These are phyloP conservation scores for Chlorodrepanis virens DNA, from an alignment of 2,113 vertebrate species.

Conservation along the genomic window DNA sequence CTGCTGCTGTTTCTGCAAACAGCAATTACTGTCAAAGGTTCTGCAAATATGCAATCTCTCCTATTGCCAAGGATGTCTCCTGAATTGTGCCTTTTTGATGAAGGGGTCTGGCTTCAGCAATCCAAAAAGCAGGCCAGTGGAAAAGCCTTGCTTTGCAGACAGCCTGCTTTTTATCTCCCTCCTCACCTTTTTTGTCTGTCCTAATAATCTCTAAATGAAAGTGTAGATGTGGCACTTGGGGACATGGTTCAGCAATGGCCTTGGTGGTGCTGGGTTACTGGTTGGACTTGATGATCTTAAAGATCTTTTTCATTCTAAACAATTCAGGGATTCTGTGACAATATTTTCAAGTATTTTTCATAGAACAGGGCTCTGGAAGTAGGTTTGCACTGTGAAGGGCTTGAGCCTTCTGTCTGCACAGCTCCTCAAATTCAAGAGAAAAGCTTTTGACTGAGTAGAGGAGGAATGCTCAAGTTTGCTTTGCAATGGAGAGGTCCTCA, in stretches of 20 bases:
- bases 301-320: not conserved
- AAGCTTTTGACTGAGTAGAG: not conserved
- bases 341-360: not conserved
- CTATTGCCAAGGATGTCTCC: not conserved
- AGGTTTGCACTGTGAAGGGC: not conserved
- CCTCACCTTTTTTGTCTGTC: accelerated
- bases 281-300: not conserved
- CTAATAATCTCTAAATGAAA: not conserved
- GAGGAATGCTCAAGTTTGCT: not conserved
- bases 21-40: not conserved
- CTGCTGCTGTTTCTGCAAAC: not conserved
- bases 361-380: not conserved
- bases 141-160: not conserved
- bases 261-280: not conserved
- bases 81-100: not conserved
- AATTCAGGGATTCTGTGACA: not conserved
- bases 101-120: not conserved
- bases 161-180: not conserved
- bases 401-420: not conserved
- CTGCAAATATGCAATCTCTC: not conserved
- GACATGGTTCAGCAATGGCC: not conserved
- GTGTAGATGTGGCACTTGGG: not conserved
- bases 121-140: not conserved
- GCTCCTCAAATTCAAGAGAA: not conserved
- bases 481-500: not conserved